Evolutionary conservation across 1,140 invertebrate species (phyloP), one percentile per base, ranked within the genome.

Genomic region (Laupala kohalensis): DNA sequence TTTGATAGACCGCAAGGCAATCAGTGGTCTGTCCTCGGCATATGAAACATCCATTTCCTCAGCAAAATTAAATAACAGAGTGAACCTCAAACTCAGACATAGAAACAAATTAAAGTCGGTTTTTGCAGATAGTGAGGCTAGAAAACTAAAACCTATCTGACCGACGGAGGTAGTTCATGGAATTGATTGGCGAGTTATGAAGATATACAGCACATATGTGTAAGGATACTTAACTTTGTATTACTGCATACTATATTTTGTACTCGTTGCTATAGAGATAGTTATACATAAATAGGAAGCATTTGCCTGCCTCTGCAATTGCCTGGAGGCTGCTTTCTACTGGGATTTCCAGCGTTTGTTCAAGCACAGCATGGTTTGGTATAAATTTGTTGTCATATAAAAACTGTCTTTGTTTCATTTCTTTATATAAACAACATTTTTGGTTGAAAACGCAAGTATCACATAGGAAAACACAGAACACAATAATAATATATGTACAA

Each of bases 401-500:
- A 73, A 73, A 73, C 30, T 67, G 71, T 72, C 66, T 72, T 30
- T 37, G 28, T 67, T 67, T 72, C 66, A 73, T 66, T 69, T 69
- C 63, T 53, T 30, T 71, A 70, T 73, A 71, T 64, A 73, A 73
- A 73, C 72, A 73, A 73, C 69, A 67, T 73, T 69, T 73, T 73
- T 73, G 72, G 72, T 71, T 73, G 72, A 67, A 73, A 73, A 73
- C 69, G 67, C 69, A 73, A 29, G 13, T 72, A 72, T 72, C 71
- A 72, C 71, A 72, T 72, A 72, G 63, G 27, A 72, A 71, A 27
- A 71, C 63, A 63, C 69, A 70, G 30, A 70, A 28, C 69, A 70
- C 53, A 62, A 64, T 24, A 62, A 9, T 70, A 70, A 13, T 62
- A 70, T 70, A 70, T 70, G 63, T 70, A 70, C 69, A 70, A 70